These are phyloP conservation scores for Pangasius mekongensis DNA, from an alignment of 2,797 vertebrate genomes.

Conservation along the genomic window DNA sequence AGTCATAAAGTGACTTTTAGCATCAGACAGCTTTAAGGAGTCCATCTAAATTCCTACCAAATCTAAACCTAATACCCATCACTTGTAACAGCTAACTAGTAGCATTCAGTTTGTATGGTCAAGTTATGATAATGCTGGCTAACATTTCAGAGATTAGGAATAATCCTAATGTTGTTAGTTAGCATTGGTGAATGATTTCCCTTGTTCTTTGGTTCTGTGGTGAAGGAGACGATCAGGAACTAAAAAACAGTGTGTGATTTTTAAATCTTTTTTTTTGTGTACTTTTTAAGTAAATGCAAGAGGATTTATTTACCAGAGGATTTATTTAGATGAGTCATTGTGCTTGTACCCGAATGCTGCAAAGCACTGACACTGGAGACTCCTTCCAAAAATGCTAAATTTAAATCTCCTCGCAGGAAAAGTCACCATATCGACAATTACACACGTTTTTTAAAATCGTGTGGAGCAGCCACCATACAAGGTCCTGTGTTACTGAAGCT, in stretches of 20 bases:
- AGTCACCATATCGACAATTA: not conserved
- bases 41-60: not conserved
- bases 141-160: not conserved
- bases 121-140: not conserved
- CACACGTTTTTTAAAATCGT: not conserved
- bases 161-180: not conserved
- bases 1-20: not conserved
- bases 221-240: not conserved
- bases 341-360: not conserved
- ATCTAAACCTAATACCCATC: not conserved
- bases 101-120: not conserved
- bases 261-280: not conserved
- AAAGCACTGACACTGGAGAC: not conserved
- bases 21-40: not conserved
- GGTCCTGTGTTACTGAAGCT: not conserved
- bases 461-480: not conserved
- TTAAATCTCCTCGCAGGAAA: not conserved
- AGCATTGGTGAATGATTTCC: not conserved
- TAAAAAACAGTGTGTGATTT: not conserved
- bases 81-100: not conserved
- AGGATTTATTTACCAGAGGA: not conserved
- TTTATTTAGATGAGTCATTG: not conserved
- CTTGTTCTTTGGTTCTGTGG: not conserved
- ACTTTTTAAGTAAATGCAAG: not conserved
- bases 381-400: not conserved